Conservation (phyloP, 2,888 invertebrate genomes). For the Dromius quadrimaculatus region DNA sequence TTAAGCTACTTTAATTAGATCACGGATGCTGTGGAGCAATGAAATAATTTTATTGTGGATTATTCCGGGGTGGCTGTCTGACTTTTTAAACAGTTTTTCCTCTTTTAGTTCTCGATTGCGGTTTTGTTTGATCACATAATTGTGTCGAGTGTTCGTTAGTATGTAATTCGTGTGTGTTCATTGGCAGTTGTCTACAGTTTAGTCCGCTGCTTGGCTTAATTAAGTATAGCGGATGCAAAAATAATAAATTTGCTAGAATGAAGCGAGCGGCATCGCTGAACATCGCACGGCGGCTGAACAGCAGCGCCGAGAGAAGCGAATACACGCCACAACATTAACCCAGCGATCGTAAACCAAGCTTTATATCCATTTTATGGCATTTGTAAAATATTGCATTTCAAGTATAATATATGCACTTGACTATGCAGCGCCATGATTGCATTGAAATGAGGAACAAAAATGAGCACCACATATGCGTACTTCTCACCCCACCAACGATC, state of each 20-base stretch:
- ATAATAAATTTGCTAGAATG: constrained; percentile 67
- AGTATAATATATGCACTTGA: constrained; percentile 65
- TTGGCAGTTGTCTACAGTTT: constrained; percentile 34
- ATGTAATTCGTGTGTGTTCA: constrained; percentile 16
- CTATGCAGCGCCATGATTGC: constrained; percentile 52
- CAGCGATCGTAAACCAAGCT: constrained; percentile 66
- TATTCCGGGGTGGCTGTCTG: constrained; percentile 5
- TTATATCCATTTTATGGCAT: constrained; percentile 68
- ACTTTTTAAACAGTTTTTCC: neutral
- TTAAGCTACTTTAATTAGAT: constrained; percentile 27
- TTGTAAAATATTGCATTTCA: constrained; percentile 68
- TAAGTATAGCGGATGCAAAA: constrained; percentile 66
- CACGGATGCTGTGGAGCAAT: neutral
- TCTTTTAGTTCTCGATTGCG: no score
- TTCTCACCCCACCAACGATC: no score
- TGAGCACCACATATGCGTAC: constrained; percentile 34
- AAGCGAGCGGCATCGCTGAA: neutral
- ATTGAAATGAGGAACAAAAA: constrained; percentile 52
- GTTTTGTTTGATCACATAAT: no score
- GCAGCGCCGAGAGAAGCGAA: constrained; percentile 61
- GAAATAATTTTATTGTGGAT: constrained; percentile 20
- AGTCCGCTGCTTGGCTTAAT: constrained; percentile 60
- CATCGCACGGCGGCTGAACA: constrained; percentile 2
- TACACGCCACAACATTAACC: constrained; percentile 68
- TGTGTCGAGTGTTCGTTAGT: no score